A percentile compares a stretch with the other conserved stretches of the same genome.
Evolutionary conservation across 2,888 invertebrate species (phyloP).

Genomic region (Erpobdella octoculata): DNA sequence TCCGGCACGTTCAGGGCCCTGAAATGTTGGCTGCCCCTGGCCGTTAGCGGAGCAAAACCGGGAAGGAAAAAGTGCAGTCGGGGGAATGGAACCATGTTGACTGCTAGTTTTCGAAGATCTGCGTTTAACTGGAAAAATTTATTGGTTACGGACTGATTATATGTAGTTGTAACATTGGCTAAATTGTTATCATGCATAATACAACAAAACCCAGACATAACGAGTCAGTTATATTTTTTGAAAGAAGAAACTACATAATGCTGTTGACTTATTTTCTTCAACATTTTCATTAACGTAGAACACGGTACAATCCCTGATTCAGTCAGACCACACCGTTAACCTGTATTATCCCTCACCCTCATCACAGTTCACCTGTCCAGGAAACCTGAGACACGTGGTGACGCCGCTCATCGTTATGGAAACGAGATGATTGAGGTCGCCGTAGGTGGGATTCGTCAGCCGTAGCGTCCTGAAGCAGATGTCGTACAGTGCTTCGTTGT

Average conservation of each 20-base stretch:
- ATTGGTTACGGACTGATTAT: no score
- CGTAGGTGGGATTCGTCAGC: constrained; percentile 46
- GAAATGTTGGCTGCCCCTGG: constrained; percentile 58
- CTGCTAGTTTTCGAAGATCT: no score
- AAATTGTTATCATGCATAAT: no score
- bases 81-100: constrained; percentile 55
- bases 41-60: constrained; percentile 56
- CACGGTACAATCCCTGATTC: no score
- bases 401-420: constrained; percentile 56
- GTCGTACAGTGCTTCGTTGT: constrained; percentile 57
- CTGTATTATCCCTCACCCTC: no score
- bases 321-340: no score
- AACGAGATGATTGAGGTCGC: constrained; percentile 51
- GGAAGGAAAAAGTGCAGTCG: constrained; percentile 29
- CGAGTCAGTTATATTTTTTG: no score
- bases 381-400: constrained; percentile 54
- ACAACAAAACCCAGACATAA: no score
- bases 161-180: no score
- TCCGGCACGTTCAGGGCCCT: constrained; percentile 44
- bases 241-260: no score
- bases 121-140: constrained; percentile 60
- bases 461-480: constrained; percentile 58
- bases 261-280: no score
- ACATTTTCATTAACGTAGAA: no score
- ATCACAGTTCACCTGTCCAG: constrained; percentile 40